A percentile compares a stretch with the other conserved stretches of the same genome.
Conservation (phyloP, 2,113 vertebrate genomes). For the Cyprinodon brontotheroides region DNA sequence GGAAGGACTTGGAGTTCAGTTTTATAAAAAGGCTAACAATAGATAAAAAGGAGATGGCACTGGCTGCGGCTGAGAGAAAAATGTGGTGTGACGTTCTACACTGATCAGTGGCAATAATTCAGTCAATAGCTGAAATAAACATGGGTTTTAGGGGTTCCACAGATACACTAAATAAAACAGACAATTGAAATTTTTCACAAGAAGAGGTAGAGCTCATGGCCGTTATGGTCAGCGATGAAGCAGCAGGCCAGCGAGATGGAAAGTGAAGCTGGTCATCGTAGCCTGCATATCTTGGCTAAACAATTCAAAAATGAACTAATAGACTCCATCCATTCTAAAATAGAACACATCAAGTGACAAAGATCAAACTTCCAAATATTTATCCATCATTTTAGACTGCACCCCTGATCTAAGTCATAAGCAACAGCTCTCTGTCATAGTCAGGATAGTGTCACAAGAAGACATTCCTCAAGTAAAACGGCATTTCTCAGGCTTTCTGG, state of each 20-base stretch:
- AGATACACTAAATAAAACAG: neutral
- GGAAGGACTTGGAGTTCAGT: neutral
- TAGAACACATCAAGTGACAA: no score
- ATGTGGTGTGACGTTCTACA: conserved; percentile 7
- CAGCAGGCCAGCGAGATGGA: neutral
- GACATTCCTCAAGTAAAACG: neutral
- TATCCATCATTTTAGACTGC: conserved; percentile 30
- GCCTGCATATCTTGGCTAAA: neutral
- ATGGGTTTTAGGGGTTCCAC: conserved; percentile 23
- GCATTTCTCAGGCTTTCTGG: no score
- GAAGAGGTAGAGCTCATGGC: conserved; percentile 10
- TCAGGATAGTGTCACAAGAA: conserved; percentile 7
- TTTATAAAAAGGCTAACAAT: no score
- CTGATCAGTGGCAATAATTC: conserved; percentile 29
- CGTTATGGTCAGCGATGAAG: neutral
- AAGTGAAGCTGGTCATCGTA: neutral
- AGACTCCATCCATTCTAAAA: neutral
- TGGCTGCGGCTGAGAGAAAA: conserved; percentile 28
- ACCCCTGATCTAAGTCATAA: conserved; percentile 15
- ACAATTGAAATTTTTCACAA: conserved; percentile 39
- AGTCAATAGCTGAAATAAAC: conserved; percentile 31
- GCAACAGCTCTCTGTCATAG: conserved; percentile 17
- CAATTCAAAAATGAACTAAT: conserved; percentile 27
- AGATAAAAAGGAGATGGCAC: neutral
- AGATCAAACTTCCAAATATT: neutral